These are phyloP conservation scores for Aspidapion aeneum DNA, from an alignment of 2,888 invertebrate genomes.

Conservation along the genomic window DNA sequence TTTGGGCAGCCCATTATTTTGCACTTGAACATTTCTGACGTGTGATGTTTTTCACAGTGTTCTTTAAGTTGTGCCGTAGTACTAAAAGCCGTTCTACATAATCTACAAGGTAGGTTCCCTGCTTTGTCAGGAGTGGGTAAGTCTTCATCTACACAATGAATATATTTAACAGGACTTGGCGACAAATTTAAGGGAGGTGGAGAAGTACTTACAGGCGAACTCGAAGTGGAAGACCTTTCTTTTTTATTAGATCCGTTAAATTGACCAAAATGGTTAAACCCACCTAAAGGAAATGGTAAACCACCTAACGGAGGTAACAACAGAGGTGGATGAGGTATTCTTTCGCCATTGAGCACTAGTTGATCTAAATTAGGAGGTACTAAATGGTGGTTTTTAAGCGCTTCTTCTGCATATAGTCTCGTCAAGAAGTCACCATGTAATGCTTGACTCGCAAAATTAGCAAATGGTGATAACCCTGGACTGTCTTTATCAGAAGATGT, in stretches of 20 bases:
- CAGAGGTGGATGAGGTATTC: slow-evolving; percentile 55
- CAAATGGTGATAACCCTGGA: slow-evolving; percentile 50
- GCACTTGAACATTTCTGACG: slow-evolving; percentile 68
- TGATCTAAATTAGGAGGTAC: slow-evolving; percentile 49
- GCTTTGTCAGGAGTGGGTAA: slow-evolving; percentile 62
- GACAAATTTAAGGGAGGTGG: slow-evolving; percentile 49
- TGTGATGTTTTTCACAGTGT: slow-evolving; percentile 68
- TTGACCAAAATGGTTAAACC: slow-evolving; percentile 45
- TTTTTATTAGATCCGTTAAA: slow-evolving; percentile 44
- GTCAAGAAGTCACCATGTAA: slow-evolving; percentile 78
- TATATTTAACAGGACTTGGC: slow-evolving; percentile 43
- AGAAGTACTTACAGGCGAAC: slow-evolving; percentile 51
- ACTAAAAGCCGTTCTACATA: slow-evolving; percentile 63
- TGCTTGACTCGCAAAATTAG: slow-evolving; percentile 58
- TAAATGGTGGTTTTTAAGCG: slow-evolving; percentile 53
- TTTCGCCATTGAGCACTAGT: slow-evolving; percentile 50
- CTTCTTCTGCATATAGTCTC: slow-evolving; percentile 71
- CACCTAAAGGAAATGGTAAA: slow-evolving; percentile 52
- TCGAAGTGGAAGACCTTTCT: slow-evolving; percentile 52
- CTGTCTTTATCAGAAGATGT: slow-evolving; percentile 57
- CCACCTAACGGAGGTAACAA: slow-evolving; percentile 58
- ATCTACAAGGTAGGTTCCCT: slow-evolving; percentile 65
- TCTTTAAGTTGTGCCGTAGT: slow-evolving; percentile 63
- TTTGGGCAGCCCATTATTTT: slow-evolving; percentile 74
- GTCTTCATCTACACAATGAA: slow-evolving; percentile 65